Evolutionary conservation across 2,888 invertebrate genomes (phyloP).

Genomic region (Lepidocyrtoides sp.): DNA sequence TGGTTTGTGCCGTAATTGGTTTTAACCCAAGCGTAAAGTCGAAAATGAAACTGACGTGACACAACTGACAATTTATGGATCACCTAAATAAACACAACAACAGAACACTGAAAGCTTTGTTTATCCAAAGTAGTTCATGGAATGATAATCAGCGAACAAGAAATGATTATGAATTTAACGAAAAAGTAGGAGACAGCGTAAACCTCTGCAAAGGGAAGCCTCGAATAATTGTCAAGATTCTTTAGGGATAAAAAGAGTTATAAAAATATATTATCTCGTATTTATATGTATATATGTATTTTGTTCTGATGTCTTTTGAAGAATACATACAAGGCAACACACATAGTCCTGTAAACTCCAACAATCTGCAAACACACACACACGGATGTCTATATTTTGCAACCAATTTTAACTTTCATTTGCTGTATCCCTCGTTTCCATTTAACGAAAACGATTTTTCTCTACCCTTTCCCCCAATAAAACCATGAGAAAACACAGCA

Average conservation of each 20-base stretch:
- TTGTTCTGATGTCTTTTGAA: too few species aligned
- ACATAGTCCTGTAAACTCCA: too few species aligned
- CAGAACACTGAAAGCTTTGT: not conserved
- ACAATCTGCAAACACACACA: not conserved
- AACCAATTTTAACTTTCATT: slow-evolving; percentile 4
- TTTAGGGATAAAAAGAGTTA: too few species aligned
- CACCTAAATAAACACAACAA: not conserved
- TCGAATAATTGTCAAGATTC: too few species aligned
- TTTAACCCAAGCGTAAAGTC: slow-evolving; percentile 3
- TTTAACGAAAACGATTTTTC: not conserved
- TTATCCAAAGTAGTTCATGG: not conserved
- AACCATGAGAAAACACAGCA: not conserved
- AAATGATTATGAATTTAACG: not conserved
- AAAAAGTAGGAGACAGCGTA: not conserved
- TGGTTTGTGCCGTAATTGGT: not conserved
- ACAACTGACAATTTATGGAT: not conserved
- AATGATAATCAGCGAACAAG: not conserved
- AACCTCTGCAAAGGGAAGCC: not conserved
- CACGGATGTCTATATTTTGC: not conserved
- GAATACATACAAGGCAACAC: too few species aligned
- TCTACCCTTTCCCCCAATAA: not conserved
- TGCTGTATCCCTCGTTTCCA: not conserved
- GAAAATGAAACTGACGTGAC: slow-evolving; percentile 1
- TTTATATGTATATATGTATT: too few species aligned
- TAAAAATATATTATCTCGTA: too few species aligned